These are phyloP conservation scores for Hedya salicella DNA, from an alignment of 2,888 invertebrate species.

Conservation along the genomic window DNA sequence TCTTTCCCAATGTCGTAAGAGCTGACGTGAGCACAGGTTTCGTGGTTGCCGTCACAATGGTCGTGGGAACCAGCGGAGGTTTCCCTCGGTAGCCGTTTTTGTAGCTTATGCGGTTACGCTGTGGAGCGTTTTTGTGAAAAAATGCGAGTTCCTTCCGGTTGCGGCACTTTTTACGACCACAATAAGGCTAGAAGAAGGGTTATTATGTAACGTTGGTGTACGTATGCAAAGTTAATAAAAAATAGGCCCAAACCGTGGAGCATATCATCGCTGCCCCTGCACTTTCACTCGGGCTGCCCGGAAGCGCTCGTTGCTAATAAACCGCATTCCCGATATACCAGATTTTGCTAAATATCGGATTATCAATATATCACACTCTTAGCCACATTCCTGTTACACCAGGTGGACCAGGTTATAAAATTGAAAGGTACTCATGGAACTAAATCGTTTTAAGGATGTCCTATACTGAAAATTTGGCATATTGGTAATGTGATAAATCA, in stretches of 20 bases:
- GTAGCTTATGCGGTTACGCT: slow-evolving; percentile 17
- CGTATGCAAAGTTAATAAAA: background rate
- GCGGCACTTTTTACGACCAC: background rate
- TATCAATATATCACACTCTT: no score
- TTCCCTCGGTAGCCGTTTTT: slow-evolving; percentile 11
- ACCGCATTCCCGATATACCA: no score
- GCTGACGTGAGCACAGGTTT: slow-evolving; percentile 8
- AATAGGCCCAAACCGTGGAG: background rate
- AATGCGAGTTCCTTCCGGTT: slow-evolving; percentile 13
- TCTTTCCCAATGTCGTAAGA: slow-evolving; percentile 8
- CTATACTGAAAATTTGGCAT: no score
- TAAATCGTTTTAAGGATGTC: no score
- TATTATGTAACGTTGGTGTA: background rate
- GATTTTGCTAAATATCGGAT: no score
- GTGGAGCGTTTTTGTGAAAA: slow-evolving; percentile 6
- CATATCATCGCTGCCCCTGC: no score
- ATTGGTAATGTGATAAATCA: no score
- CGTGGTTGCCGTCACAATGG: slow-evolving; percentile 20
- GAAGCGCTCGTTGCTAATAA: no score
- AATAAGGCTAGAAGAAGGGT: background rate
- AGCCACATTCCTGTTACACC: no score
- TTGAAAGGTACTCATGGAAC: no score
- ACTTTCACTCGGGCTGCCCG: no score
- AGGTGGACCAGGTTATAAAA: no score
- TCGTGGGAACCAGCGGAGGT: slow-evolving; percentile 23